Percentiles rank a stretch among this genome's conserved stretches.
Conservation (phyloP, 1,140 invertebrate genomes). For the Cotesia vestalis region DNA sequence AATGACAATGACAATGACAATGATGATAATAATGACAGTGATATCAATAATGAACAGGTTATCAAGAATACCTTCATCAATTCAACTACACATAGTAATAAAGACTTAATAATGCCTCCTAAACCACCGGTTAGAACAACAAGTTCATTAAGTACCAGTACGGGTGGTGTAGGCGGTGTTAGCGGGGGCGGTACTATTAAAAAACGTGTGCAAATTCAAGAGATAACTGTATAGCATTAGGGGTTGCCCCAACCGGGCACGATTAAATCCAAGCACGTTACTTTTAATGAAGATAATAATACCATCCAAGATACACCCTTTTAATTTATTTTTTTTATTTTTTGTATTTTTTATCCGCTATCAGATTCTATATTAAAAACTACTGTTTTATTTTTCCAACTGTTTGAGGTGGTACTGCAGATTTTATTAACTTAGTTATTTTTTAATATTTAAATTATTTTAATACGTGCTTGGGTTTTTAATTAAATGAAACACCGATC, state of each 20-base stretch:
- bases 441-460: too few relatives aligned
- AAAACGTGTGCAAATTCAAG: constrained; percentile 74
- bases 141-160: constrained; percentile 57
- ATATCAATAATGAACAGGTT: constrained; percentile 40
- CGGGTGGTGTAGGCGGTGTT: constrained; percentile 54
- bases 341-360: constrained; percentile 17
- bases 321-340: constrained; percentile 20
- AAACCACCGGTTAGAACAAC: constrained; percentile 63
- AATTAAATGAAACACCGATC: too few relatives aligned
- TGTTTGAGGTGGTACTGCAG: too few relatives aligned
- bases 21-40: too few relatives aligned
- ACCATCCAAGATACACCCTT: constrained; percentile 58
- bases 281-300: constrained; percentile 57
- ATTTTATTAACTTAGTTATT: too few relatives aligned
- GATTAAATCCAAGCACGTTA: constrained; percentile 57
- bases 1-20: too few relatives aligned
- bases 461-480: too few relatives aligned
- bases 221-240: constrained; percentile 73
- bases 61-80: constrained; percentile 38
- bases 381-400: background rate
- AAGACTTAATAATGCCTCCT: constrained; percentile 49
- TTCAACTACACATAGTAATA: constrained; percentile 46
- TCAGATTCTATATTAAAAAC: background rate
- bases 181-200: constrained; percentile 64
- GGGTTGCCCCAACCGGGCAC: constrained; percentile 63